Evolutionary conservation across 1,140 invertebrate species (phyloP).

Genomic region (Scaptomyza montana): DNA sequence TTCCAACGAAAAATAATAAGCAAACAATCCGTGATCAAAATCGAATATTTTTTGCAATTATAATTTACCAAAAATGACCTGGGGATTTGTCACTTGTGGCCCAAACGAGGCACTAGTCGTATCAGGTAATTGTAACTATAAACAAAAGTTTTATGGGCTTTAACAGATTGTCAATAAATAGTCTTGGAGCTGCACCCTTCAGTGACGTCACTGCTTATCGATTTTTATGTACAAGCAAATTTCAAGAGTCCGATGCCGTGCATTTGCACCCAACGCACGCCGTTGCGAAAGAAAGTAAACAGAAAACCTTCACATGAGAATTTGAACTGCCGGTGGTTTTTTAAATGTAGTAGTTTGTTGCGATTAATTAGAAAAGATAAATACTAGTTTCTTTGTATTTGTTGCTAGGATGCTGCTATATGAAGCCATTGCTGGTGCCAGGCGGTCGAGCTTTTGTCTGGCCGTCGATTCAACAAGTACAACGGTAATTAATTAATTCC

Average conservation of each 20-base stretch:
- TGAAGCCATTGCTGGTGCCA: slow-evolving; percentile 95
- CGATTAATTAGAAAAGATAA: slow-evolving; percentile 61
- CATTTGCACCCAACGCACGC: slow-evolving; percentile 49
- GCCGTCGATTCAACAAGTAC: slow-evolving; percentile 96
- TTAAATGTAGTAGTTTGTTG: slow-evolving; percentile 16
- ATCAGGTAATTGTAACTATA: slow-evolving; percentile 89
- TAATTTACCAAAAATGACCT: slow-evolving; percentile 87
- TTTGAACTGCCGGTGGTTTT: neutral
- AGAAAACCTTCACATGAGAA: too few species aligned
- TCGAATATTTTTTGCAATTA: slow-evolving; percentile 18
- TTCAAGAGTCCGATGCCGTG: slow-evolving; percentile 42
- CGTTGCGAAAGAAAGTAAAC: slow-evolving; percentile 31
- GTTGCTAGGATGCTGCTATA: slow-evolving; percentile 93
- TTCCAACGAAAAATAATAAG: neutral
- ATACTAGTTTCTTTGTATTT: neutral
- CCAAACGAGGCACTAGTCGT: slow-evolving; percentile 98
- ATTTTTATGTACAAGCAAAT: slow-evolving; percentile 67
- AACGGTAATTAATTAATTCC: slow-evolving; percentile 87
- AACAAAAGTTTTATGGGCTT: slow-evolving; percentile 14
- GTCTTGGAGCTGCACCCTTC: slow-evolving; percentile 42
- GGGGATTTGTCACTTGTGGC: slow-evolving; percentile 98
- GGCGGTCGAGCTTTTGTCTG: slow-evolving; percentile 98
- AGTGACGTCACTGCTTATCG: slow-evolving; percentile 72
- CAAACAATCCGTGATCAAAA: neutral
- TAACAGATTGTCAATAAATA: slow-evolving; percentile 29